A percentile compares a stretch with the other conserved stretches of the same genome.
phyloP scores from a whole-genome alignment of 2,113 vertebrate species.

The Anguilla rostrata region DNA sequence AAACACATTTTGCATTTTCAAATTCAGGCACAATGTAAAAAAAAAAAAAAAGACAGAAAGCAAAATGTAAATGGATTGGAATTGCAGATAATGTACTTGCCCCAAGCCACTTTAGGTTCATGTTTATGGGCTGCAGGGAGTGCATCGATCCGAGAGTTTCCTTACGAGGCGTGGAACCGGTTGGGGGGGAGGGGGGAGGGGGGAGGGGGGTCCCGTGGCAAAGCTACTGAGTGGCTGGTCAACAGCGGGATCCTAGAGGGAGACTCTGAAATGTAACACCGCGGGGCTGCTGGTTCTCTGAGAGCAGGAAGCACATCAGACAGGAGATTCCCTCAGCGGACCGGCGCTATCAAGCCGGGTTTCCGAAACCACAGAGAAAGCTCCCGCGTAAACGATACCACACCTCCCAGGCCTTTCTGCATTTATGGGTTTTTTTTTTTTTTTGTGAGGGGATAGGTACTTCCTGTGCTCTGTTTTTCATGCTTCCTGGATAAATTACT shows the following conservation, averaged over 20 bases:
- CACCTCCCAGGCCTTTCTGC: not conserved
- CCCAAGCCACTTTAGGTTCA: not conserved
- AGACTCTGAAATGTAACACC: not conserved
- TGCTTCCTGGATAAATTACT: not conserved
- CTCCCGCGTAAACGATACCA: not conserved
- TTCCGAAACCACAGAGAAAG: not conserved
- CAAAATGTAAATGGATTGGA: not conserved
- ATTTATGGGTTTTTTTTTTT: not conserved
- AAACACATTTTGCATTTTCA: not conserved
- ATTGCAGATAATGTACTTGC: not conserved
- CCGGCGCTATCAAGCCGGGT: not conserved
- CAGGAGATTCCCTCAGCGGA: not conserved
- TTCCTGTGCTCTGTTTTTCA: not conserved
- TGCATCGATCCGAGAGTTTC: not conserved
- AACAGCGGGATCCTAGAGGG: not conserved
- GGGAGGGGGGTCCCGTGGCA: not conserved
- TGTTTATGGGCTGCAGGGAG: not conserved
- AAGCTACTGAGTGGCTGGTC: too few relatives aligned
- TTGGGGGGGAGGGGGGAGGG: not conserved
- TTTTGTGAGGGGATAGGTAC: not conserved
- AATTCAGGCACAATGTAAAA: not conserved
- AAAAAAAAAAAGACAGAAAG: not conserved
- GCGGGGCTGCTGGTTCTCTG: not conserved
- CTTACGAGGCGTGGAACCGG: not conserved
- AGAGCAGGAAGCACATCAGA: slow-evolving; percentile 10